Percentiles rank a stretch among this genome's conserved stretches.
Conservation (phyloP, 2,888 invertebrate genomes). For the Aspidiotus destructor region DNA sequence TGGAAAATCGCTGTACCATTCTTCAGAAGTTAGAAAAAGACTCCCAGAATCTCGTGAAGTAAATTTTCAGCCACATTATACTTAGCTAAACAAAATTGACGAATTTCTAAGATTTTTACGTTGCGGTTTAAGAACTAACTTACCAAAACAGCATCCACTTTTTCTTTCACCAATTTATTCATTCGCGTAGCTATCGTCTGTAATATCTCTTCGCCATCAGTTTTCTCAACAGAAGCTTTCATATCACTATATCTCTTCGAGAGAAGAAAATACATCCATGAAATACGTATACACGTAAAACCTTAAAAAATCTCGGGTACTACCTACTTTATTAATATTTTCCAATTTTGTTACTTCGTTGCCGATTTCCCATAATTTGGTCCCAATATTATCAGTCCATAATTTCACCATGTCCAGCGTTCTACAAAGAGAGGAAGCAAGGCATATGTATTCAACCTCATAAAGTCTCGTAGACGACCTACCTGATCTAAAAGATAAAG, state of each 20-base stretch:
- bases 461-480: too few species aligned
- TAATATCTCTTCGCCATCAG: slow-evolving; percentile 69
- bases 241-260: slow-evolving; percentile 64
- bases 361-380: slow-evolving; percentile 68
- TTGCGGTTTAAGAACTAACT: slow-evolving; percentile 36
- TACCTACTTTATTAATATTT: slow-evolving; percentile 63
- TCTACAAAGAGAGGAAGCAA: background rate
- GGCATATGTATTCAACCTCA: too few species aligned
- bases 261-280: background rate
- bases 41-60: too few species aligned
- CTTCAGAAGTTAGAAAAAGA: too few species aligned
- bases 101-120: too few species aligned
- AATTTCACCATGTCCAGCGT: slow-evolving; percentile 53
- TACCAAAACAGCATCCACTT: slow-evolving; percentile 81
- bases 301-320: background rate
- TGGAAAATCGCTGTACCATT: too few species aligned
- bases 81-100: too few species aligned
- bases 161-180: slow-evolving; percentile 71
- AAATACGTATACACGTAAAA: background rate
- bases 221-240: slow-evolving; percentile 67
- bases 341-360: slow-evolving; percentile 64
- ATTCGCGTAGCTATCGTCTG: slow-evolving; percentile 71
- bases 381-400: slow-evolving; percentile 71
- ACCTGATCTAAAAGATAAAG: too few species aligned
- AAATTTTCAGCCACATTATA: too few species aligned